Conservation (phyloP, 2,888 invertebrate genomes). For the Microctonus aethiopoides region DNA sequence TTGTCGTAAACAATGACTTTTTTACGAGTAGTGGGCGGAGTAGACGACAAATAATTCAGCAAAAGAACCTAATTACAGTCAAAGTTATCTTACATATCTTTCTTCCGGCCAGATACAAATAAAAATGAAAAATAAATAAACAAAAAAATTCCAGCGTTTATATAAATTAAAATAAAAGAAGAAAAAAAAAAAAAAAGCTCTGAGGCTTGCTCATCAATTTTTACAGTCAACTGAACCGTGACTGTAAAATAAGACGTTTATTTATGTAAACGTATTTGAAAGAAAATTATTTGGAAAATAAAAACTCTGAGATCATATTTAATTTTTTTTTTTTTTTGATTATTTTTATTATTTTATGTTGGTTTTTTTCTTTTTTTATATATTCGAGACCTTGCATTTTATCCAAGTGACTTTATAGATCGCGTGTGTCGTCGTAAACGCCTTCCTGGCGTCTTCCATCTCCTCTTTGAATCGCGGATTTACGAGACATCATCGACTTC, state of each 20-base stretch:
- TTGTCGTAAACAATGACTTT: neutral
- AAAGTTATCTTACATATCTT: neutral
- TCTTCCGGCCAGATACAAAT: neutral
- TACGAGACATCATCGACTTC: conserved; percentile 37
- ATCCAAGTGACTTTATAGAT: conserved; percentile 36
- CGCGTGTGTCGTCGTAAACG: conserved; percentile 44
- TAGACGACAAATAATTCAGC: conserved; percentile 14
- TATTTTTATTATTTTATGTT: too few species aligned
- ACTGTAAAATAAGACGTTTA: neutral
- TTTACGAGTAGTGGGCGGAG: conserved; percentile 5
- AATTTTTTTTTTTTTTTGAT: too few species aligned
- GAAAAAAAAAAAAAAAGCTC: neutral
- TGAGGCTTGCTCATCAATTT: neutral
- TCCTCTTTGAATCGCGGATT: conserved; percentile 29
- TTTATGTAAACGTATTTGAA: neutral
- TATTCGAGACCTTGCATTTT: neutral
- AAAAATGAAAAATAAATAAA: neutral
- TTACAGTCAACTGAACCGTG: neutral
- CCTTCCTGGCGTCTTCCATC: conserved; percentile 20
- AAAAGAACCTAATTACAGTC: conserved; percentile 9
- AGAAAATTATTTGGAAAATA: neutral
- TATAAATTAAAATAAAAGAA: neutral
- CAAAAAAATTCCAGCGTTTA: neutral
- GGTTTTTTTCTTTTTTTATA: neutral
- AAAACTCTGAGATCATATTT: neutral